Base-by-base conservation (phyloP, 2,888 invertebrate genomes). In the Encarsia formosa region DNA sequence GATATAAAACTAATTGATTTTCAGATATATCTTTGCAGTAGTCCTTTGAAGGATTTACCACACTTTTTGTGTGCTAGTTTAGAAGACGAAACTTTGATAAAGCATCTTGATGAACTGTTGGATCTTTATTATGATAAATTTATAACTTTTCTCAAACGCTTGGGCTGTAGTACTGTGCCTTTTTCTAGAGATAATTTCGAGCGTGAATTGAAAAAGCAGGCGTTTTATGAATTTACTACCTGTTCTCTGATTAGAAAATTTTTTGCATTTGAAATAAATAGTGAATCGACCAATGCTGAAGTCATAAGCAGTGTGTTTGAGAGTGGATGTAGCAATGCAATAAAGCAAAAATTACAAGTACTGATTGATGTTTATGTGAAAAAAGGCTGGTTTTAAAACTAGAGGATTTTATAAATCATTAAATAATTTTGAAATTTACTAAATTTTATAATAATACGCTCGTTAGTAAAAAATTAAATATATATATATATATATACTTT, bases 1-100 rank as follows among this genome's bases (percentile, higher is more conserved):
- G 74, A 76, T 52, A 66, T 81, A 4, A 83, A 81, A 67, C 76
- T 83, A 37, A 74, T 83, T 1, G 83, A 83, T 61, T 78, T 81
- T 50, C 83, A 83, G 65, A 73, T 79, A 20, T 77, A 79, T 35
- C 65, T 76, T 11, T 79, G 78, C 52, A 70, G 76, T 24, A 79
- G 79, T 4, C 70, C 80, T 5, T 60, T 75, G 0, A 75, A 78
- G 20, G 83, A 83, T 63, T 59, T 83, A n/a, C 63, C 79, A 1
- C 82, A 82, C 57, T 77, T 81, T 42, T 49, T 83, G 9, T 76
- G 78, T 22, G 76, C 79, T 1, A 81, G 81, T 58, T 73, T 81
- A 3, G 70, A 75, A 3, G 69, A 73, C 4, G 59, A 64, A 0
- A 69, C 78, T 1, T 59, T 77, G 3, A 74, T 75, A 2, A 59